phyloP scores from a whole-genome alignment of 2,797 vertebrate species.

The Malacoraja senta region DNA sequence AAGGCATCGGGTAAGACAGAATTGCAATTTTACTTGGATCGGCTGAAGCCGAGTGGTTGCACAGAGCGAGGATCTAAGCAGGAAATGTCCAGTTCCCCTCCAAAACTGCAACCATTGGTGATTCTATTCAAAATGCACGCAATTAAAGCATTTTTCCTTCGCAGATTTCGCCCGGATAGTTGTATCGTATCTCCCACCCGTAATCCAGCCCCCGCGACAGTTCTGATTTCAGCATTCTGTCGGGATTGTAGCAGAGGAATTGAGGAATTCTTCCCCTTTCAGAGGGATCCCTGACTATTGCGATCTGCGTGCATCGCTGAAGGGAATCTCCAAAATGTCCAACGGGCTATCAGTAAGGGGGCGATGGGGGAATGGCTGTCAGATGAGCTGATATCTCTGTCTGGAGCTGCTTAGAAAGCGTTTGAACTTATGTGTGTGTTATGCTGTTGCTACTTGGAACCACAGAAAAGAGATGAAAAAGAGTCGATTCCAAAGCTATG shows the following conservation, averaged over 20 bases:
- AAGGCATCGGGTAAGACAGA: background rate
- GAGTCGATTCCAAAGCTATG: background rate
- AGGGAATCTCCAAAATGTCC: background rate
- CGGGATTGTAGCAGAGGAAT: background rate
- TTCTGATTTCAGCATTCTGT: background rate
- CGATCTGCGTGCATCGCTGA: background rate
- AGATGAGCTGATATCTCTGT: background rate
- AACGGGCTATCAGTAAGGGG: background rate
- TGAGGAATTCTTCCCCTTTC: background rate
- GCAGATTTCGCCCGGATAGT: background rate
- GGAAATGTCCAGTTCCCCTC: background rate
- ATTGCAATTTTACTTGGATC: background rate
- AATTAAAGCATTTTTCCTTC: background rate
- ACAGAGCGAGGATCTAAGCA: background rate
- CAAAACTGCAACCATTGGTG: background rate
- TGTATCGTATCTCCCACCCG: background rate
- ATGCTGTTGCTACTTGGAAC: background rate
- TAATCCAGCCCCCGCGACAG: background rate
- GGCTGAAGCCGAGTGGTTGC: background rate
- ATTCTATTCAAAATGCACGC: background rate
- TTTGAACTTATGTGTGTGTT: slow-evolving; percentile 17
- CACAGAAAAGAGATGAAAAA: background rate
- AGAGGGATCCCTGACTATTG: background rate
- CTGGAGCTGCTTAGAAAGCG: background rate
- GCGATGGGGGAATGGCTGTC: background rate